phyloP scores from a whole-genome alignment of 1,140 invertebrate species.

The Heliothis subflexa region DNA sequence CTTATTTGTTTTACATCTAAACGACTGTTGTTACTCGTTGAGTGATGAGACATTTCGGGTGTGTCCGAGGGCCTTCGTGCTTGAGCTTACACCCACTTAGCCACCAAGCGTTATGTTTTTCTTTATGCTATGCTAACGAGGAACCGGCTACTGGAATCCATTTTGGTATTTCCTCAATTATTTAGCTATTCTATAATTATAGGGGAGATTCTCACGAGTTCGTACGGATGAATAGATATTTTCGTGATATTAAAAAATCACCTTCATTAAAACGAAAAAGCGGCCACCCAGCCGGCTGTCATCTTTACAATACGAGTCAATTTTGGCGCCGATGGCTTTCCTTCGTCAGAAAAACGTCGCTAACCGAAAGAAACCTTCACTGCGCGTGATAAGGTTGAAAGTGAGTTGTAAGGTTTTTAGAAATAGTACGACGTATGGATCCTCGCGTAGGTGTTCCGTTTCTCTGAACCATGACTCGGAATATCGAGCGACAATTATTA shows the following conservation, averaged over 20 bases:
- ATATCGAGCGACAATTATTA: conserved; percentile 77
- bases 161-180: conserved; percentile 23
- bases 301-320: conserved; percentile 75
- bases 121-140: conserved; percentile 48
- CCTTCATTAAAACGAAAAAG: conserved; percentile 64
- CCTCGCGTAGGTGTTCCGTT: conserved; percentile 80
- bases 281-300: conserved; percentile 76
- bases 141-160: conserved; percentile 21
- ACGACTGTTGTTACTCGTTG: conserved; percentile 72
- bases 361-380: conserved; percentile 34
- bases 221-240: background rate
- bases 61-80: conserved; percentile 63
- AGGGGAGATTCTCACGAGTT: background rate
- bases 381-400: conserved; percentile 57
- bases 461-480: conserved; percentile 80
- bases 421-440: conserved; percentile 13
- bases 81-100: conserved; percentile 72
- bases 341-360: conserved; percentile 34
- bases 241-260: conserved; percentile 23
- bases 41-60: conserved; percentile 74
- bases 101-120: conserved; percentile 65
- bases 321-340: conserved; percentile 73
- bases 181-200: conserved; percentile 2
- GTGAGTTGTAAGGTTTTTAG: conserved; percentile 25
- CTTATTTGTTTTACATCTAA: conserved; percentile 81